Base-by-base conservation (phyloP, 2,113 vertebrate genomes). In the Grus americana region DNA sequence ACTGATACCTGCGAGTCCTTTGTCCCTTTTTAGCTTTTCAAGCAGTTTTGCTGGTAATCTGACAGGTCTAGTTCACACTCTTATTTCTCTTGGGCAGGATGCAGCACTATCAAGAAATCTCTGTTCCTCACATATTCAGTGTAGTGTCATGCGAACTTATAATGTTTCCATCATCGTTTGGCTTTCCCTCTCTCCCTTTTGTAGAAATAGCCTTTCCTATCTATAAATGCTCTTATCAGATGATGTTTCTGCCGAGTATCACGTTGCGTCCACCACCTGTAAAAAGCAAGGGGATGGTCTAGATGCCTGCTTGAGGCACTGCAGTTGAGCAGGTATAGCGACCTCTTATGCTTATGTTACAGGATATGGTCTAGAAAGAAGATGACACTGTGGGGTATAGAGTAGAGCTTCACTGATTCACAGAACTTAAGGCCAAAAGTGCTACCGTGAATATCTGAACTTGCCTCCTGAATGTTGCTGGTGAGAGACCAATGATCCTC, bases 1-100 rank as follows among this genome's bases (percentile, higher is more conserved):
- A 81, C 55, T 92, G 80, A 27, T 75, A 72, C 15, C 20, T 75
- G 47, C 63, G 44, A 80, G 63, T 76, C 42, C 27, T 82, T 49
- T 74, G 20, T 49, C n/a, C 49, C 38, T 88, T 85, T 92, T 52
- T 75, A 17, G 72, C 20, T 79, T 67, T 70, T 72, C 42, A 81
- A 62, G 63, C 42, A 80, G 34, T 87, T 93, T 67, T 88, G 6
- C 11, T 78, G 54, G 14, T 91, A 79, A 73, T 80, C 66, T 94
- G 85, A 73, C 36, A 73, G 38, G 46, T 89, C 63, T 88, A 59
- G 79, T 89, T 82, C 46, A 85, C 59, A 58, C 10, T 85, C 44
- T 49, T 40, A 22, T 15, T n/a, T 59, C n/a, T 91, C 44, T 79
- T 80, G 66, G 27, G 32, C 21, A 57, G 55, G 34, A 46, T 65